Percentiles rank a stretch among this genome's conserved stretches.
Evolutionary conservation across 2,113 vertebrate genomes (phyloP).

Genomic region (Pteruthius melanotis): DNA sequence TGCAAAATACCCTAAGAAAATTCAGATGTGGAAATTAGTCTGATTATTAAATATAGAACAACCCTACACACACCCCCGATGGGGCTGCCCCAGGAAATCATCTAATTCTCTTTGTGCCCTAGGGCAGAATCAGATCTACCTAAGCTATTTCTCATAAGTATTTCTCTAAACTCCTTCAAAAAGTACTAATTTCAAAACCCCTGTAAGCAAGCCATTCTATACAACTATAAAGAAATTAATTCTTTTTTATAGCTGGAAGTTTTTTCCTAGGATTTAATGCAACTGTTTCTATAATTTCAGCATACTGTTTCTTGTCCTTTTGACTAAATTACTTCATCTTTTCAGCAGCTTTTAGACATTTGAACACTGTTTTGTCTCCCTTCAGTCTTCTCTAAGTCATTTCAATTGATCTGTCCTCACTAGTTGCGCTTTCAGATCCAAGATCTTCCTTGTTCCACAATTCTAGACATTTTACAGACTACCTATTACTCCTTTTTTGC

Average conservation of each 20-base stretch:
- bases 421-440: background rate
- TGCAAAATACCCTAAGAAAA: background rate
- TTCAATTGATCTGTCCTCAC: background rate
- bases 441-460: background rate
- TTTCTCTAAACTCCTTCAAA: background rate
- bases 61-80: background rate
- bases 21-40: background rate
- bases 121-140: background rate
- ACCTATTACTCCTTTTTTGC: background rate
- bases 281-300: background rate
- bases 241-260: background rate
- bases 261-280: background rate
- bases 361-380: background rate
- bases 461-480: background rate
- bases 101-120: background rate
- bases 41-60: background rate
- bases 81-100: background rate
- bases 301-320: background rate
- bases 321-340: background rate
- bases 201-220: background rate
- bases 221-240: background rate
- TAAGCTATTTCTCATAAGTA: background rate
- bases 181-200: background rate
- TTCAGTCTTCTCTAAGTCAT: background rate
- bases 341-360: background rate